Evolutionary conservation across 2,113 vertebrate genomes (phyloP).

Genomic region (Odobenus rosmarus): DNA sequence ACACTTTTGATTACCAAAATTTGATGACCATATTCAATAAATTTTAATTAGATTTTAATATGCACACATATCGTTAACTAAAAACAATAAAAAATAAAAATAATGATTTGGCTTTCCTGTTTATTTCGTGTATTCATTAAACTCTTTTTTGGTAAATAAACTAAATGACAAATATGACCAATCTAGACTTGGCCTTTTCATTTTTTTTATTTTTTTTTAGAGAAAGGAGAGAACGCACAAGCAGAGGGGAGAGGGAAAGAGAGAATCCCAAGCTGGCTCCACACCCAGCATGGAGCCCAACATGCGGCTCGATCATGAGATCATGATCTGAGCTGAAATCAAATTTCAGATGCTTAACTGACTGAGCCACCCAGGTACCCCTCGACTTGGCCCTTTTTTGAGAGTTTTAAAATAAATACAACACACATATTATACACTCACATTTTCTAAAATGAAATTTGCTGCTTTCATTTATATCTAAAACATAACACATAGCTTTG

Average conservation of each 20-base stretch:
- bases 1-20: constrained; percentile 5
- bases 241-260: neutral
- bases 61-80: neutral
- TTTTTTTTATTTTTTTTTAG: neutral
- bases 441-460: neutral
- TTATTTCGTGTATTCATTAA: neutral
- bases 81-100: neutral
- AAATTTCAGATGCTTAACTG: neutral
- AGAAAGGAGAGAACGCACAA: neutral
- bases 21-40: neutral
- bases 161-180: neutral
- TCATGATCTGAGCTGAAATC: neutral
- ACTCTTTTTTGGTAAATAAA: neutral
- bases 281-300: neutral
- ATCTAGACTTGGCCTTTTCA: neutral
- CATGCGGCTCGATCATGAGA: neutral
- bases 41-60: neutral
- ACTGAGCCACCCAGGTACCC: neutral
- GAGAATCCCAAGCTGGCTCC: neutral
- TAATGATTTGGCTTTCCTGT: neutral
- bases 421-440: neutral
- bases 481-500: neutral
- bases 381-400: neutral
- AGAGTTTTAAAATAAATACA: neutral
- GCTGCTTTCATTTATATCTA: neutral